Conservation (phyloP, 2,113 vertebrate genomes). For the Malurus cyaneus region DNA sequence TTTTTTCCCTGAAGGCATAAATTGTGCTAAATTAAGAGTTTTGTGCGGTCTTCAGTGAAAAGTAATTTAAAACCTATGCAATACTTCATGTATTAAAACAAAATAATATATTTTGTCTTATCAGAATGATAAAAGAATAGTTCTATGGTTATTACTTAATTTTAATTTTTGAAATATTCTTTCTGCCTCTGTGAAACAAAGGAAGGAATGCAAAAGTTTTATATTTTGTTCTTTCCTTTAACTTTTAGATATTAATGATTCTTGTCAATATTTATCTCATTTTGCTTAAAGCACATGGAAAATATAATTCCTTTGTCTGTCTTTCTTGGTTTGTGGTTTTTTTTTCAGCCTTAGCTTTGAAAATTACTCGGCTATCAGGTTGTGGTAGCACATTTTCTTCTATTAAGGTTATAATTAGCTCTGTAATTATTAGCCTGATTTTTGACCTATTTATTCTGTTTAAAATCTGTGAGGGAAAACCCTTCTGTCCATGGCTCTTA, state of each 20-base stretch:
- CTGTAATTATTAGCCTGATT: not conserved
- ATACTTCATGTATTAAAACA: not conserved
- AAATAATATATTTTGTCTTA: not conserved
- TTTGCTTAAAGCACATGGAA: not conserved
- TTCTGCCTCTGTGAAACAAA: not conserved
- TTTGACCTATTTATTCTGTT: slow-evolving; percentile 15
- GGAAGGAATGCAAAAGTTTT: not conserved
- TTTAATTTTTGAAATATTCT: not conserved
- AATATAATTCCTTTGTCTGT: not conserved
- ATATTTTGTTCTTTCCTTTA: not conserved
- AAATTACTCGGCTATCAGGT: not conserved
- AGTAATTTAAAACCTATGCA: not conserved
- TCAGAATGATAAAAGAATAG: not conserved
- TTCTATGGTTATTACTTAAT: not conserved
- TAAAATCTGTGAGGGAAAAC: not conserved
- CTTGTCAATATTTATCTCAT: not conserved
- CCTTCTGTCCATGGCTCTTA: not conserved
- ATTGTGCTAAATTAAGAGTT: not conserved
- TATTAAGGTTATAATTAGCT: slow-evolving; percentile 18
- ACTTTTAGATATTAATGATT: not conserved
- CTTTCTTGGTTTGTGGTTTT: not conserved
- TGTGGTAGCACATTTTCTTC: not conserved
- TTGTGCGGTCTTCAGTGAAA: not conserved
- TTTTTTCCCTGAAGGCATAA: not conserved
- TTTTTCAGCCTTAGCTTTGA: not conserved